Percentiles rank a stretch among this genome's conserved stretches.
Evolutionary conservation across 2,113 vertebrate genomes (phyloP).

Genomic region (Cyprinus carpio): DNA sequence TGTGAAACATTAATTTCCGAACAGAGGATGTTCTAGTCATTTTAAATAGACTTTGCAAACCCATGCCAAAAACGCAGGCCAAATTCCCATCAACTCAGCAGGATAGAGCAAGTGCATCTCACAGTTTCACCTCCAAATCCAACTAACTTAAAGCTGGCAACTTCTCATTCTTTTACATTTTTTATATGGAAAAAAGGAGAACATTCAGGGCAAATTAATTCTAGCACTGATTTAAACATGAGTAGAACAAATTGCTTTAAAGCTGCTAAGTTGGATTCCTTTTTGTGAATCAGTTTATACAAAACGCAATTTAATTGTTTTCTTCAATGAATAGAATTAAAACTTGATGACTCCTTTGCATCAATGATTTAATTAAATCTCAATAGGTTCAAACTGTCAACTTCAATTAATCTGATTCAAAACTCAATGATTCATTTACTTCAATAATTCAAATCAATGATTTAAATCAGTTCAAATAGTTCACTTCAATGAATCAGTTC

Average conservation of each 20-base stretch:
- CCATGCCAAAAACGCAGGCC: neutral
- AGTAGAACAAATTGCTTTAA: neutral
- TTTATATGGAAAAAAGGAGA: neutral
- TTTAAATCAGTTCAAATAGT: neutral
- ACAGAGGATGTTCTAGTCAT: constrained; percentile 55
- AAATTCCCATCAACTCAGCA: neutral
- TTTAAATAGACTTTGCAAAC: constrained; percentile 3
- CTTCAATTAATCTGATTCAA: neutral
- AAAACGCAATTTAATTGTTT: no score
- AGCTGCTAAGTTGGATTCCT: no score
- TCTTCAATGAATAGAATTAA: no score
- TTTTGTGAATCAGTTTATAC: no score
- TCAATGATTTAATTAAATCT: no score
- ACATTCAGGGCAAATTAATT: neutral
- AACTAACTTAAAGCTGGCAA: neutral
- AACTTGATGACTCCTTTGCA: no score
- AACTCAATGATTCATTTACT: neutral
- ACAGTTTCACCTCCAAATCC: neutral
- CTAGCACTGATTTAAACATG: neutral
- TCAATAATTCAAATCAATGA: neutral
- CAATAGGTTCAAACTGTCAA: neutral
- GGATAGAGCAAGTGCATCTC: neutral
- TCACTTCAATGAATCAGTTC: neutral
- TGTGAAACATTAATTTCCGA: constrained; percentile 63
- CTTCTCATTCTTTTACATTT: neutral